Evolutionary conservation across 2,113 vertebrate species (phyloP), one percentile per base, ranked within the genome.

Genomic region (Anolis carolinensis): DNA sequence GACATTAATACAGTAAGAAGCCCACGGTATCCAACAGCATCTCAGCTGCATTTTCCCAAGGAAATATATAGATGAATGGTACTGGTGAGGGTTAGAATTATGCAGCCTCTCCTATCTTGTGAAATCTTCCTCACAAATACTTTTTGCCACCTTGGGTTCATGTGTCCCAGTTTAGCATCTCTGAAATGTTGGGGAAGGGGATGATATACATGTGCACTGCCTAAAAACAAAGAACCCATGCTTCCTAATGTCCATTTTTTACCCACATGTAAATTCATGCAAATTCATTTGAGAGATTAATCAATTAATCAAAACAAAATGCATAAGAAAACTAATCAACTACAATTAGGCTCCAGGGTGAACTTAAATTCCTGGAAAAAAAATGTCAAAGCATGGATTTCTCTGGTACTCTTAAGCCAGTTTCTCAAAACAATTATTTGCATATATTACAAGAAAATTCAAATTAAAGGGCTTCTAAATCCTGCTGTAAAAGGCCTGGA

Each of bases 391-490:
- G 50, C 16, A 44, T 87, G 52, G 20, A 0, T 21, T 77, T 67
- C 81, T 83, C 34, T 89, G n/a, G 85, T 32, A 59, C 0, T 68
- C 9, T 80, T 27, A 11, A 32, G 59, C 71, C n/a, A 90, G 77
- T 2, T 2, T 79, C 75, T 8, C 27, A 84, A 80, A 55, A 1
- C n/a, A 68, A 79, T 18, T 0, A 62, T 84, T 82, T 62, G 52
- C 36, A 25, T 16, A 84, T 85, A 63, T 83, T 21, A 67, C 76
- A 34, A 75, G 79, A 86, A 71, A 62, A 83, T 75, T 81, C 34
- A 62, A 32, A 79, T 30, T 75, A 44, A 9, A 87, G 59, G 1
- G 13, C 5, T 81, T 89, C 0, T 1, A 48, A 0, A 52, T 84
- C 39, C 65, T 52, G 74, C 77, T 65, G 30, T 76, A 68, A 48